phyloP scores from a whole-genome alignment of 2,888 invertebrate genomes.

The Eupithecia subfuscata region DNA sequence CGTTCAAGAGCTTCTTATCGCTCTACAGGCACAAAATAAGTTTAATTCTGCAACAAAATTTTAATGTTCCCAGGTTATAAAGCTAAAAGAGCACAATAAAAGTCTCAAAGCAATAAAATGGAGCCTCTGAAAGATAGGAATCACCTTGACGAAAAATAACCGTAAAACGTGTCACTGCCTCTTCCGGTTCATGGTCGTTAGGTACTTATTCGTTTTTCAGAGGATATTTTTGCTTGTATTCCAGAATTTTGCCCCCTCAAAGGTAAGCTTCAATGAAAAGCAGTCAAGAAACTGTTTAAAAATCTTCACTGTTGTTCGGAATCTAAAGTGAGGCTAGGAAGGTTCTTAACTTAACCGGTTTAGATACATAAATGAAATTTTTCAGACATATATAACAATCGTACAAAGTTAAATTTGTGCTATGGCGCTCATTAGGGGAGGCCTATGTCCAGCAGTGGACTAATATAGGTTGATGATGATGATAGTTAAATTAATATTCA shows the following conservation, averaged over 20 bases:
- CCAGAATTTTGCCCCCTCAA: not conserved
- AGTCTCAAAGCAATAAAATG: conserved; percentile 15
- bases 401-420: not conserved
- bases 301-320: not conserved
- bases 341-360: too few relatives aligned
- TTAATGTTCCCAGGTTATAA: conserved; percentile 17
- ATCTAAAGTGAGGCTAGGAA: not conserved
- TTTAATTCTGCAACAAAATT: conserved; percentile 7
- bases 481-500: not conserved
- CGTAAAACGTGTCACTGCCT: conserved; percentile 15
- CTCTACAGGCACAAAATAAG: conserved; percentile 9
- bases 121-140: conserved; percentile 13
- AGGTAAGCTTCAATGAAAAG: not conserved
- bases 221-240: conserved; percentile 4
- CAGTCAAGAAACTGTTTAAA: not conserved
- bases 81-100: conserved; percentile 16
- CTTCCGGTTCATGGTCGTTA: conserved; percentile 6
- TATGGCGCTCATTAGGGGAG: too few relatives aligned
- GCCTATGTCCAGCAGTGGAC: too few relatives aligned
- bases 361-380: too few relatives aligned
- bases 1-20: conserved; percentile 4
- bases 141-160: conserved; percentile 16
- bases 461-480: too few relatives aligned
- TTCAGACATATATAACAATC: too few relatives aligned
- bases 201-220: conserved; percentile 6